Evolutionary conservation across 2,888 invertebrate species (phyloP), one percentile per base, ranked within the genome.

Genomic region (Spatulosminthurus flaviceps): DNA sequence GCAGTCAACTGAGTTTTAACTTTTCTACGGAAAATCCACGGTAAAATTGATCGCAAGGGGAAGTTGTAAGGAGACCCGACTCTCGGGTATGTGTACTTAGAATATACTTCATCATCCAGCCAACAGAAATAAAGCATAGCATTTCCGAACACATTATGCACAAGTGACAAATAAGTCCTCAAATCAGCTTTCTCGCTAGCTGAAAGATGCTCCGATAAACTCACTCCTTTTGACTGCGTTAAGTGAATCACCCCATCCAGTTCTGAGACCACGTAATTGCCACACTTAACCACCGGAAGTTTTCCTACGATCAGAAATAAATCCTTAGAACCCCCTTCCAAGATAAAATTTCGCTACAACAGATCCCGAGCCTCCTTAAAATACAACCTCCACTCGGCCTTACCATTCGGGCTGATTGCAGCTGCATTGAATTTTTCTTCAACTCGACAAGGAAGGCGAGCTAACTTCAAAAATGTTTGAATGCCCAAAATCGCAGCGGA

Each of bases 401-500:
- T 86, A 89, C 90, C 90, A 5, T 95, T 94, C 0, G 98, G 98
- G 0, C 98, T 97, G 95, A 98, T 98, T 87, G 94, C 94, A 87
- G 98, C 97, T 0, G 98, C 97, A 89, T 99, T 99, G 86, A 71
- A 66, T 34, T 77, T 80, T 72, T 84, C 83, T 64, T 79, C 72
- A 26, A 82, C 66, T 7, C 24, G 75, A 74, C 77, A 84, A 0
- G 84, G 83, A 22, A 85, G 73, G 7, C 80, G 72, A n/a, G 82
- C 76, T 95, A 98, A 97, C 89, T 94, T 94, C 26, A 99, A 89
- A 87, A 94, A 97, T 0, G 97, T 94, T 87, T 97, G 95, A 0
- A 96, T 96, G 1, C 96, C 94, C 22, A 98, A 89, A 86, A 96
- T 96, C 87, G 95, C 95, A 16, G 98, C 97, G 88, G 94, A 95